Base-by-base conservation (phyloP, 2,797 vertebrate genomes). In the Synanceia verrucosa region DNA sequence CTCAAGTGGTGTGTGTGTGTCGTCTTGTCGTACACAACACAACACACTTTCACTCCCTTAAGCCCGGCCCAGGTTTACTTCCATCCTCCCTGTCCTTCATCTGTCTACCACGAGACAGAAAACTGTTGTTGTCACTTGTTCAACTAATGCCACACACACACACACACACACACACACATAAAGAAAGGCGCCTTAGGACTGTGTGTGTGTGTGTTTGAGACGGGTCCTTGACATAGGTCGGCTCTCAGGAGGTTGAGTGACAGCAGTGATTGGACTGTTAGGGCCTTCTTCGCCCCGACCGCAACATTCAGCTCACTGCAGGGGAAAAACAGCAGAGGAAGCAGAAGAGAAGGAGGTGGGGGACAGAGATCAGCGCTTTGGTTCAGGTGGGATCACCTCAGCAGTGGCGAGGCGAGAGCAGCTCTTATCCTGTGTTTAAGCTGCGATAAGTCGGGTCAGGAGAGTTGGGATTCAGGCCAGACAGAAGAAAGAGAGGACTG, bases 61-160 rank as follows among this genome's bases (percentile, higher is more conserved):
- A 73, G 56, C 60, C 60, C 53, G 37, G 57, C 33, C 28, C 34
- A 52, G 57, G 60, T 76, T 83, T 81, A 76, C 65, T 51, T 83
- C 64, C 65, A 59, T 65, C 56, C 60, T 51, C 63, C n/a, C 46
- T 24, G 71, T 70, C 76, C 70, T 76, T 84, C 67, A 61, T 86
- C 63, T 68, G 68, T 73, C 62, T 58, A 53, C 77, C 73, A 60
- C 8, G 29, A 86, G 76, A 87, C 26, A 23, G 81, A 80, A 76
- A 81, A 79, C 36, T 80, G 70, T 78, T 76, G 75, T 88, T 73
- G 73, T 81, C 83, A 79, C 78, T 81, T 88, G 85, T 88, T 88
- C 69, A 52, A 69, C 74, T 80, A 80, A 84, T 86, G 55, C 59
- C 55, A 31, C 26, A 44, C 65, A 31, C 70, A 70, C 65, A 61